phyloP scores from a whole-genome alignment of 2,888 invertebrate genomes.

The Prionchulus punctatus region DNA sequence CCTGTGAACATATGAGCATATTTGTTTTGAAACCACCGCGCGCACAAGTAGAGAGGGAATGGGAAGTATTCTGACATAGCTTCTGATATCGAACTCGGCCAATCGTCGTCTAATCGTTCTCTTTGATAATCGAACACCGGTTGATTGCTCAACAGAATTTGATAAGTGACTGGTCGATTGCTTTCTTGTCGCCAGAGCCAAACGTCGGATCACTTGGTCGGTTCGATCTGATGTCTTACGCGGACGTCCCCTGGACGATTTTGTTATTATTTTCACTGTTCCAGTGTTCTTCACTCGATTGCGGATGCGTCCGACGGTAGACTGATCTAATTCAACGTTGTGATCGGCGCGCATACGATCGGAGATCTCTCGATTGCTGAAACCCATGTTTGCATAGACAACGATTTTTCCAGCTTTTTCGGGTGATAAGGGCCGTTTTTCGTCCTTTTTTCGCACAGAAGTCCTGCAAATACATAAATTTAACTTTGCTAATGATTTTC shows the following conservation, averaged over 20 bases:
- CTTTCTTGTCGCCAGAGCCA: background rate
- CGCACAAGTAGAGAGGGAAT: too few species aligned
- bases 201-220: background rate
- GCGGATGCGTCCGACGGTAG: background rate
- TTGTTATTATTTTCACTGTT: background rate
- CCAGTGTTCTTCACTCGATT: background rate
- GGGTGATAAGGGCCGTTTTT: background rate
- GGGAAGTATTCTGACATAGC: too few species aligned
- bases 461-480: too few species aligned
- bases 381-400: background rate
- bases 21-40: too few species aligned
- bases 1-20: too few species aligned
- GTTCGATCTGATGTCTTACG: background rate
- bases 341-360: background rate
- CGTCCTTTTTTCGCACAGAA: too few species aligned
- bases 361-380: background rate
- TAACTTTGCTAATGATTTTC: too few species aligned
- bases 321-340: background rate
- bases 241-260: background rate
- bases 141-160: background rate
- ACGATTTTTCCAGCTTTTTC: background rate
- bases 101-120: background rate
- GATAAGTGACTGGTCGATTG: background rate
- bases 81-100: too few species aligned
- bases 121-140: background rate